Base-by-base conservation (phyloP, 2,113 vertebrate species). In the Xenopus laevis region DNA sequence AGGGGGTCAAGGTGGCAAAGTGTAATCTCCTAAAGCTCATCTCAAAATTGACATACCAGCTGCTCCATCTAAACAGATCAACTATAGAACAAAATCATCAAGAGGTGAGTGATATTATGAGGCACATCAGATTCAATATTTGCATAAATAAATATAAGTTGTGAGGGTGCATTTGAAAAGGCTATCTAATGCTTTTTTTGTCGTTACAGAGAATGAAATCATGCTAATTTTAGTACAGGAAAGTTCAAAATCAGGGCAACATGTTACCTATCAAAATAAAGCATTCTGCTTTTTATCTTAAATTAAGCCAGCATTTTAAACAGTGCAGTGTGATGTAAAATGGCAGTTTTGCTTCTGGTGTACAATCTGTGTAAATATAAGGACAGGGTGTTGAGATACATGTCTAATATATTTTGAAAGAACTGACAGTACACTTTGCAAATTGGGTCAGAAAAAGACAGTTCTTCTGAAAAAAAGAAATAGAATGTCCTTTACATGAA, bases 321-420 rank as follows among this genome's bases (percentile, higher is more conserved):
- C 84, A 78, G 80, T 79, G 87, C 82, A 63, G 73, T 84, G 59
- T 88, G 85, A 92, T 91, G 79, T 33, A 83, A 90, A 84, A 83
- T 88, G 88, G 85, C 87, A 91, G 87, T 71, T 87, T 79, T 79
- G 82, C 86, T 80, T 69, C 77, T 81, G 62, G 83, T 81, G 82
- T 82, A 86, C 82, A 86, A 87, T 86, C 80, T 82, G 71, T 23
- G 71, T 79, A 82, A 84, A 85, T 40, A 87, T 1, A 16, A 79
- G 81, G 88, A 87, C 87, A 89, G 81, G 79, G 84, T 89, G 85
- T 75, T 86, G 74, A 82, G 61, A 80, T 75, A 81, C 46, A 79
- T 79, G 85, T 77, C 55, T 87, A 87, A 90, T 90, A 71, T n/a
- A 78, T 84, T 86, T 57, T 87, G 88, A 92, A 91, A 86, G 84